phyloP scores from a whole-genome alignment of 2,113 vertebrate genomes.

The Acrocephalus kingi region DNA sequence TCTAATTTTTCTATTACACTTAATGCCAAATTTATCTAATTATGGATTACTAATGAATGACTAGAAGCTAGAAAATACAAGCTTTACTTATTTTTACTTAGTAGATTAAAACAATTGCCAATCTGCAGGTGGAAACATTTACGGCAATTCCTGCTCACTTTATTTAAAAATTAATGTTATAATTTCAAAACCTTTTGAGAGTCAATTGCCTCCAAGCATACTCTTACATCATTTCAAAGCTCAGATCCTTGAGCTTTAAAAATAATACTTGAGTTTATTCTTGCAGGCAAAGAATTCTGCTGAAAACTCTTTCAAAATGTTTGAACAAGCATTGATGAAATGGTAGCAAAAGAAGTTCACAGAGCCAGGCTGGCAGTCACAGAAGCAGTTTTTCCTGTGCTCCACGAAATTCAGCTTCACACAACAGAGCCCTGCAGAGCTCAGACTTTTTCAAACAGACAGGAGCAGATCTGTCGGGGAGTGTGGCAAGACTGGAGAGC shows the following conservation, averaged over 20 bases:
- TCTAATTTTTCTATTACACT: not conserved
- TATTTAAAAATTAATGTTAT: constrained; percentile 32
- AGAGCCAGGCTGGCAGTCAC: constrained; percentile 21
- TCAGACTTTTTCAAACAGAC: constrained; percentile 47
- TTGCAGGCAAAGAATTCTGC: not conserved
- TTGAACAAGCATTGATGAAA: constrained; percentile 7
- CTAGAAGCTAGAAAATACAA: not conserved
- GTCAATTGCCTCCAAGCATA: constrained; percentile 11
- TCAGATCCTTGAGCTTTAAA: constrained; percentile 43
- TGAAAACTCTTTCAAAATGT: constrained; percentile 2
- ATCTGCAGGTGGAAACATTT: constrained; percentile 20
- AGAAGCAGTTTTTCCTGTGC: constrained; percentile 35
- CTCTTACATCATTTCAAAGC: constrained; percentile 29
- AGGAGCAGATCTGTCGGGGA: constrained; percentile 1
- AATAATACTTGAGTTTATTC: constrained; percentile 24
- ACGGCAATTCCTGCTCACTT: not conserved
- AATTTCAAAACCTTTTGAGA: constrained; percentile 39
- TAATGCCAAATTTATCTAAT: not conserved
- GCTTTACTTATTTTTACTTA: constrained; percentile 6
- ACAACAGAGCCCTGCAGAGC: constrained; percentile 27
- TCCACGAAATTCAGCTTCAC: constrained; percentile 30
- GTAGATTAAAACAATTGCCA: constrained; percentile 33
- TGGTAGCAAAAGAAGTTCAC: constrained; percentile 33
- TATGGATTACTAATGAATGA: not conserved
- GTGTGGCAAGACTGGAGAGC: not conserved